These are phyloP conservation scores for Ursus arctos DNA, from an alignment of 2,113 vertebrate species.

Conservation along the genomic window DNA sequence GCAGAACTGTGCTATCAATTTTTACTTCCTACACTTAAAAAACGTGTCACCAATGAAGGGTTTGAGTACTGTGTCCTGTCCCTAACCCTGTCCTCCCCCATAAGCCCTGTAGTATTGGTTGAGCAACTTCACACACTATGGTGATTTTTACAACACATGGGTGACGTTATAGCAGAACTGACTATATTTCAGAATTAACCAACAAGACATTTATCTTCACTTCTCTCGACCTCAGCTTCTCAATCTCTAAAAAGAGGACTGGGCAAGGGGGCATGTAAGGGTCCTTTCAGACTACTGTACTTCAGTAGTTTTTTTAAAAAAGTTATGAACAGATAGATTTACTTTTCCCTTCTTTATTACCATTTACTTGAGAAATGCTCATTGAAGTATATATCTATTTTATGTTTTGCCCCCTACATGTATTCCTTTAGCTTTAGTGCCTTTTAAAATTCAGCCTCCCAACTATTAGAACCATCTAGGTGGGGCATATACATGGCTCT, in stretches of 20 bases:
- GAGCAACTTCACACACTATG: fast-evolving
- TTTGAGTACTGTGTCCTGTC: background rate
- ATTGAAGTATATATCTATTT: background rate
- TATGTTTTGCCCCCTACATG: background rate
- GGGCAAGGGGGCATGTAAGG: background rate
- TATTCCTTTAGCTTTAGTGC: background rate
- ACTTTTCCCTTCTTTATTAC: background rate
- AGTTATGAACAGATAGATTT: background rate
- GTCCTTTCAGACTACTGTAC: background rate
- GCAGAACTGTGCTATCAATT: background rate
- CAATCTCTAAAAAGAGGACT: background rate
- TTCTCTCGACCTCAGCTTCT: background rate
- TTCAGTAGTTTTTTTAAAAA: background rate
- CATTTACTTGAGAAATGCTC: background rate
- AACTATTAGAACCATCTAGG: background rate
- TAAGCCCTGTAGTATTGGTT: background rate
- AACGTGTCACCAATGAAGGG: background rate
- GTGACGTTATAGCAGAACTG: background rate
- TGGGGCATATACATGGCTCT: background rate
- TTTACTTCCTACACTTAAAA: background rate
- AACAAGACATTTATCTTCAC: background rate
- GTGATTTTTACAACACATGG: background rate
- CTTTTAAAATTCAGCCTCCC: background rate
- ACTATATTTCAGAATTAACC: background rate
- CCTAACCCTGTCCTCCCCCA: background rate